A percentile compares a stretch with the other conserved stretches of the same genome.
These are phyloP conservation scores for Amblyraja radiata DNA, from an alignment of 2,797 vertebrate genomes.

Conservation along the genomic window DNA sequence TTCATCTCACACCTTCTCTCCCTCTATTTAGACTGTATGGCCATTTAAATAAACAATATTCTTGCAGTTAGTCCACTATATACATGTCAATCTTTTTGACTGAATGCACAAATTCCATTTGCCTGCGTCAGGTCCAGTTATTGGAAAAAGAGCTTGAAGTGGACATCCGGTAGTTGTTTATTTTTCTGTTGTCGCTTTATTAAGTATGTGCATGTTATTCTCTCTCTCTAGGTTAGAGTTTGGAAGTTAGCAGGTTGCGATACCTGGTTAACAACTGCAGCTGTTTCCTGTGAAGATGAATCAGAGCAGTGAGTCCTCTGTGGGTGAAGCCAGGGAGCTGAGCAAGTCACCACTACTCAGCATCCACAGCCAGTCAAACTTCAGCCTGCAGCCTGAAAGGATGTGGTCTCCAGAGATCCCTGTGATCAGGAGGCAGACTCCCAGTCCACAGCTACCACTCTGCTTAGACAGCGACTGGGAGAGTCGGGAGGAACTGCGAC, in stretches of 20 bases:
- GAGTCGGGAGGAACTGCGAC: conserved; percentile 84
- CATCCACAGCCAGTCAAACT: conserved; percentile 46
- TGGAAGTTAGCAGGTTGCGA: not conserved
- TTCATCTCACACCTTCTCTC: too few species aligned
- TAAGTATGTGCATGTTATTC: not conserved
- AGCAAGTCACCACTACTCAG: not conserved
- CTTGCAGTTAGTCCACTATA: too few species aligned
- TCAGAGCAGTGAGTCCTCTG: not conserved
- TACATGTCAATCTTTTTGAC: too few species aligned
- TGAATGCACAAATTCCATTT: too few species aligned
- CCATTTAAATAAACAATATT: too few species aligned
- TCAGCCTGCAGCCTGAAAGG: conserved; percentile 70
- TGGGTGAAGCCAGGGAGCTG: not conserved
- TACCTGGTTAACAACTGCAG: too few species aligned
- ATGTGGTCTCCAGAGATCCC: conserved; percentile 73
- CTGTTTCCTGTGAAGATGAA: not conserved
- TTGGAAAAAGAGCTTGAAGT: too few species aligned
- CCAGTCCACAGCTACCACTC: conserved; percentile 69
- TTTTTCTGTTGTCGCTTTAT: too few species aligned
- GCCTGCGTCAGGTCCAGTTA: not conserved
- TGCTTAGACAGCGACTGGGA: conserved; percentile 83
- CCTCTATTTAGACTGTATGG: too few species aligned
- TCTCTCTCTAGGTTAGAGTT: not conserved
- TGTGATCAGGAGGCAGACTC: conserved; percentile 74
- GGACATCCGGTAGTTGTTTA: not conserved